Conservation (phyloP, 1,140 invertebrate genomes). For the Euura lappo region DNA sequence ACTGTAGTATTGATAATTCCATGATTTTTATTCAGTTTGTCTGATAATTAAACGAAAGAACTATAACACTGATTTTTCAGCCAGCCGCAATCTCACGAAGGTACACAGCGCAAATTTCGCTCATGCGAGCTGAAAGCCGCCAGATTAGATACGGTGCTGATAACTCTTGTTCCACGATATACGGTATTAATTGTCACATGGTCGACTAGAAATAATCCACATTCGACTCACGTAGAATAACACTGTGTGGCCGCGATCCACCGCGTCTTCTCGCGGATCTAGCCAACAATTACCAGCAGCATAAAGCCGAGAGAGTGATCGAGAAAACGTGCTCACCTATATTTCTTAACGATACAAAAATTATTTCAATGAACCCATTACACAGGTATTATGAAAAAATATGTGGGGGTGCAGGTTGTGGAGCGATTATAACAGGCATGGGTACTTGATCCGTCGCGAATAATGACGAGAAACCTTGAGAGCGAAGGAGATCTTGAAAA, state of each 20-base stretch:
- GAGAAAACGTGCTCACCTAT: not conserved
- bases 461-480: no score
- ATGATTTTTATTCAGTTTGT: no score
- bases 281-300: not conserved
- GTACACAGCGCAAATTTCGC: not conserved
- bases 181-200: not conserved
- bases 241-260: not conserved
- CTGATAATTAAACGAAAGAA: no score
- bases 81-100: not conserved
- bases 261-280: not conserved
- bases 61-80: not conserved
- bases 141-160: slow-evolving; percentile 1
- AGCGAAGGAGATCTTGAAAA: no score
- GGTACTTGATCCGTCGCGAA: no score
- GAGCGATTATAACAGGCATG: no score
- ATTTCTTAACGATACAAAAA: no score
- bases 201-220: not conserved
- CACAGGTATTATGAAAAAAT: no score
- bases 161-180: not conserved
- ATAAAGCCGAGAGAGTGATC: not conserved
- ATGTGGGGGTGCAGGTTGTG: no score
- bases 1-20: no score
- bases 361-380: no score
- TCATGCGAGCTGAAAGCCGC: no score
- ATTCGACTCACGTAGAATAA: not conserved